A percentile compares a stretch with the other conserved stretches of the same genome.
phyloP scores from a whole-genome alignment of 2,797 vertebrate species.

The Masticophis lateralis region DNA sequence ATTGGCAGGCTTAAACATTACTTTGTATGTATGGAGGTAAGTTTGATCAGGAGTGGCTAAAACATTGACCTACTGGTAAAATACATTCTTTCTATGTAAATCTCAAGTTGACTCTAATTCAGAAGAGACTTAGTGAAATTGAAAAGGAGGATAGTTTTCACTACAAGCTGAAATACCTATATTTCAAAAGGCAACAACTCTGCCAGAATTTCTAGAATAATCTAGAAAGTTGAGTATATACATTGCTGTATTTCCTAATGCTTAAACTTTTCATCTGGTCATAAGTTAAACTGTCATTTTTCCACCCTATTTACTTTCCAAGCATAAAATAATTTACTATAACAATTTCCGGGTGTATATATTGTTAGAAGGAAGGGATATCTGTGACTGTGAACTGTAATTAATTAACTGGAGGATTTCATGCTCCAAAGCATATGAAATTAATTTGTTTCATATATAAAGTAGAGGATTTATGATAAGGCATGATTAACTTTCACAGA shows the following conservation, averaged over 20 bases:
- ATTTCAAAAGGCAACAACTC: background rate
- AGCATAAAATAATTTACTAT: background rate
- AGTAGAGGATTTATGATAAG: conserved; percentile 13
- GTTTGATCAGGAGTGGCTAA: background rate
- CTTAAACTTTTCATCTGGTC: background rate
- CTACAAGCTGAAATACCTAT: background rate
- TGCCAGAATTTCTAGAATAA: background rate
- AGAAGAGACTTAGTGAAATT: background rate
- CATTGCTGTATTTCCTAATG: background rate
- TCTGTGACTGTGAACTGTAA: conserved; percentile 7
- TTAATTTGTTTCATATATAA: conserved; percentile 16
- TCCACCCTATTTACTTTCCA: background rate
- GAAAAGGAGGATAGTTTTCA: no score
- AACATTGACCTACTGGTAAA: no score
- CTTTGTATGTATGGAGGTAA: background rate
- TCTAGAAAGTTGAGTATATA: background rate
- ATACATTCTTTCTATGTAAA: background rate
- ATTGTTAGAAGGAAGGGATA: background rate
- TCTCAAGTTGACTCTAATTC: background rate
- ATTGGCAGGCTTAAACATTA: background rate
- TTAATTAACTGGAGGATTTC: conserved; percentile 10
- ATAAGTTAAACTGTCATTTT: background rate
- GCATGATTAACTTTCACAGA: background rate
- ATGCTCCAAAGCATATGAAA: conserved; percentile 27
- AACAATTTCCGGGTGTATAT: background rate